Percentiles rank a stretch among this genome's conserved stretches.
phyloP scores from a whole-genome alignment of 1,140 invertebrate genomes.

The Drosophila pseudoobscura region DNA sequence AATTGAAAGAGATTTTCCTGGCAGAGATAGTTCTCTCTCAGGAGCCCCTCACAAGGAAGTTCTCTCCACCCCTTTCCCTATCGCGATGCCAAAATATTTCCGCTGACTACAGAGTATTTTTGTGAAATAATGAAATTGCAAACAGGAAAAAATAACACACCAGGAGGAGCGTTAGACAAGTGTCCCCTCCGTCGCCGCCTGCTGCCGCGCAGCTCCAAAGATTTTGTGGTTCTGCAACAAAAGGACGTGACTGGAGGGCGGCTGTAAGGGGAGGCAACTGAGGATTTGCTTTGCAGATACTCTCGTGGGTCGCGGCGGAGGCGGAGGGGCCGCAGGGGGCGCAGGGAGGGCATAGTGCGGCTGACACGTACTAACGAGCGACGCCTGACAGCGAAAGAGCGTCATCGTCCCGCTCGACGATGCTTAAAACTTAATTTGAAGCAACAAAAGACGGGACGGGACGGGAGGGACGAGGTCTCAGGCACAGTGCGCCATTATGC shows the following conservation, averaged over 20 bases:
- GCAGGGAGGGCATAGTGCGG: conserved; percentile 26
- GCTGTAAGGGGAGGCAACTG: conserved; percentile 9
- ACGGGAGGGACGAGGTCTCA: neutral
- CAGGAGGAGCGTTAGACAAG: conserved; percentile 16
- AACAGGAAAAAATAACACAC: conserved; percentile 8
- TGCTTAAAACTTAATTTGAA: conserved; percentile 73
- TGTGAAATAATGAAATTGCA: conserved; percentile 17
- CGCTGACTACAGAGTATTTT: conserved; percentile 10
- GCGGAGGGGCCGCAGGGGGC: neutral
- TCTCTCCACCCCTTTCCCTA: no score
- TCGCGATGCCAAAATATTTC: no score
- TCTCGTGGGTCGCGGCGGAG: no score
- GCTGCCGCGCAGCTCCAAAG: conserved; percentile 48
- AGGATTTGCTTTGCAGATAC: conserved; percentile 11
- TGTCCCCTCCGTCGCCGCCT: conserved; percentile 6
- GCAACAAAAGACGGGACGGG: conserved; percentile 39
- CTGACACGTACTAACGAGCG: conserved; percentile 72
- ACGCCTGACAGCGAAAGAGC: conserved; percentile 54
- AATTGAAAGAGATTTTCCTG: no score
- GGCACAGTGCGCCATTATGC: conserved; percentile 51
- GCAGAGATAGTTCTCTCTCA: no score
- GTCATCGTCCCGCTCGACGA: conserved; percentile 32
- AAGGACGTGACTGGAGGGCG: conserved; percentile 56
- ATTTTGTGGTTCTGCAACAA: conserved; percentile 48
- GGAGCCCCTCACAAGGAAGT: no score